These are phyloP conservation scores for Poeciliopsis paucimaculata DNA, from an alignment of 2,797 vertebrate genomes.

Conservation along the genomic window DNA sequence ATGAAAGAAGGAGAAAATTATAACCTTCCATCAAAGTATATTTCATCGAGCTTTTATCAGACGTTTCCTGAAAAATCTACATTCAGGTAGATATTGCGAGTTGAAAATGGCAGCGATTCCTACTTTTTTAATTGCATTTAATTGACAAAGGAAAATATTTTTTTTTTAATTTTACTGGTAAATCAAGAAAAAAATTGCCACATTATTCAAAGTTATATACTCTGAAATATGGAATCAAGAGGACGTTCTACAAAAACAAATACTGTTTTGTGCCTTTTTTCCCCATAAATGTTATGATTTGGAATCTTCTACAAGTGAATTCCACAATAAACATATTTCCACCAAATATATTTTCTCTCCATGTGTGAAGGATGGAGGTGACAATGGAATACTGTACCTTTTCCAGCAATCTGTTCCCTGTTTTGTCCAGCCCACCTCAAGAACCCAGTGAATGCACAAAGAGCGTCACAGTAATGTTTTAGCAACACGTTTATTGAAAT, in stretches of 20 bases:
- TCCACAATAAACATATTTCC: neutral
- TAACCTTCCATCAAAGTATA: neutral
- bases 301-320: neutral
- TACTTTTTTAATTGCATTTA: neutral
- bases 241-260: neutral
- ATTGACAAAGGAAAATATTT: neutral
- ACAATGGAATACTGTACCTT: conserved; percentile 66
- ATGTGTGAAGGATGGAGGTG: conserved; percentile 53
- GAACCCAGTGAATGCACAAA: conserved; percentile 76
- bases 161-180: neutral
- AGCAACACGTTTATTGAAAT: conserved; percentile 83
- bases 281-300: neutral
- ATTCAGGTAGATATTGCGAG: neutral
- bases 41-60: neutral
- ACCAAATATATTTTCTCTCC: conserved; percentile 26
- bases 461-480: conserved; percentile 68
- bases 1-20: neutral
- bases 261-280: neutral
- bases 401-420: conserved; percentile 8
- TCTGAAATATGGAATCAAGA: neutral
- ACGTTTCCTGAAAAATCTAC: neutral
- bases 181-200: neutral
- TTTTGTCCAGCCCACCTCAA: conserved; percentile 14
- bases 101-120: neutral
- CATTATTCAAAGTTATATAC: neutral